These are phyloP conservation scores for Rhynchomys soricoides DNA, from an alignment of 2,113 vertebrate species.

Conservation along the genomic window DNA sequence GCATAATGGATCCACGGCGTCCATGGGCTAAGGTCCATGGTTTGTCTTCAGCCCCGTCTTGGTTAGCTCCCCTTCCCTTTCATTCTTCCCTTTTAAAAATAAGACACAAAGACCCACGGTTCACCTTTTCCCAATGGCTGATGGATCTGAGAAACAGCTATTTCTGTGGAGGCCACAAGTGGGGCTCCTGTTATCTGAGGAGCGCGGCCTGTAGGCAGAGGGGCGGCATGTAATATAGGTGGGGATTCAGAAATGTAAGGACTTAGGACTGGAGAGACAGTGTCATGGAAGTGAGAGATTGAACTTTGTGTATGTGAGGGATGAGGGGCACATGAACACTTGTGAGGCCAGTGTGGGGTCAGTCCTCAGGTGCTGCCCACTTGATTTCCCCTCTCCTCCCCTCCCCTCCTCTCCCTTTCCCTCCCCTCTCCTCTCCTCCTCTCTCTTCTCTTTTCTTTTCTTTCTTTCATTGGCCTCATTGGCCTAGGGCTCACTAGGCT, in stretches of 20 bases:
- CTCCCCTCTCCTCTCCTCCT: too few species aligned
- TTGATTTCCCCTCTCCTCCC: not conserved
- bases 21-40: not conserved
- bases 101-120: constrained; percentile 18
- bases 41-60: constrained; percentile 2
- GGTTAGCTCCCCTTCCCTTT: not conserved
- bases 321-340: not conserved
- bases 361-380: not conserved
- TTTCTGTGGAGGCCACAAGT: not conserved
- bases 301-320: not conserved
- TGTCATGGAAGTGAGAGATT: not conserved
- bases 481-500: not conserved
- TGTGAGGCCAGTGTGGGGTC: not conserved
- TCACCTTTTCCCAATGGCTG: not conserved
- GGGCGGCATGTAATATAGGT: not conserved
- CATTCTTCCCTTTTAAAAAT: not conserved
- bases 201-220: not conserved
- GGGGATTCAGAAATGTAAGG: constrained; percentile 20
- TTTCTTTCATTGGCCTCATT: too few species aligned
- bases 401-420: rapidly evolving
- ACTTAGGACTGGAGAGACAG: not conserved
- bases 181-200: not conserved
- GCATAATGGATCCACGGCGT: not conserved
- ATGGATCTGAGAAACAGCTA: not conserved
- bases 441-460: too few species aligned